phyloP scores from a whole-genome alignment of 2,888 invertebrate genomes.

The Phyto melanocephala region DNA sequence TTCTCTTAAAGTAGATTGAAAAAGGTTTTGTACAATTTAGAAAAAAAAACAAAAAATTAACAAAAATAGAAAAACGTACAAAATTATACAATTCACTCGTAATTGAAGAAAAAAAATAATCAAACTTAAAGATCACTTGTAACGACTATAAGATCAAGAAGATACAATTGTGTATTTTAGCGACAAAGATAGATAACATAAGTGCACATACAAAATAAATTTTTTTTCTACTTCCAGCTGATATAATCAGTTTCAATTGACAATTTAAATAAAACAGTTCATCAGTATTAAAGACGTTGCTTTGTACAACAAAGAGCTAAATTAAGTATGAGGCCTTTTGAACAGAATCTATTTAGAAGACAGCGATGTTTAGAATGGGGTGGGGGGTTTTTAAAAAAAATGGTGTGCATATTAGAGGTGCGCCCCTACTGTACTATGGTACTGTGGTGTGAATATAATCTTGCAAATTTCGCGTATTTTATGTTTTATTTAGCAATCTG shows the following conservation, averaged over 20 bases:
- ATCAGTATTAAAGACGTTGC: constrained; percentile 29
- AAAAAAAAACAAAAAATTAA: not conserved
- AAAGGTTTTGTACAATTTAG: constrained; percentile 6
- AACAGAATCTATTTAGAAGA: not conserved
- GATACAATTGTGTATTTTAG: constrained; percentile 32
- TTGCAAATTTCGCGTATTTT: not conserved
- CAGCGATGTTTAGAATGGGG: not conserved
- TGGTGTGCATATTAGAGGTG: too few species aligned
- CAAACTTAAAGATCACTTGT: constrained; percentile 44
- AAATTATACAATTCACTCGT: constrained; percentile 23
- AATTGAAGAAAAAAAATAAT: constrained; percentile 33
- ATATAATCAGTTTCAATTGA: constrained; percentile 64
- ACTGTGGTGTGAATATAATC: not conserved
- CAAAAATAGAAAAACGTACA: not conserved
- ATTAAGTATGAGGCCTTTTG: not conserved
- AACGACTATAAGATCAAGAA: constrained; percentile 59
- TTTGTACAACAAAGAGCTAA: not conserved
- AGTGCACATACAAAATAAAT: not conserved
- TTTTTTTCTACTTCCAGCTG: constrained; percentile 24
- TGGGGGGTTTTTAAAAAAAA: not conserved
- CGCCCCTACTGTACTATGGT: not conserved
- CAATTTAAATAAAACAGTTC: constrained; percentile 53
- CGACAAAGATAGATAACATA: too few species aligned
- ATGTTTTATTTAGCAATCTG: not conserved
- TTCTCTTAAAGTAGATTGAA: constrained; percentile 25